Conservation (phyloP, 2,888 invertebrate species). For the Protodeltote pygarga region DNA sequence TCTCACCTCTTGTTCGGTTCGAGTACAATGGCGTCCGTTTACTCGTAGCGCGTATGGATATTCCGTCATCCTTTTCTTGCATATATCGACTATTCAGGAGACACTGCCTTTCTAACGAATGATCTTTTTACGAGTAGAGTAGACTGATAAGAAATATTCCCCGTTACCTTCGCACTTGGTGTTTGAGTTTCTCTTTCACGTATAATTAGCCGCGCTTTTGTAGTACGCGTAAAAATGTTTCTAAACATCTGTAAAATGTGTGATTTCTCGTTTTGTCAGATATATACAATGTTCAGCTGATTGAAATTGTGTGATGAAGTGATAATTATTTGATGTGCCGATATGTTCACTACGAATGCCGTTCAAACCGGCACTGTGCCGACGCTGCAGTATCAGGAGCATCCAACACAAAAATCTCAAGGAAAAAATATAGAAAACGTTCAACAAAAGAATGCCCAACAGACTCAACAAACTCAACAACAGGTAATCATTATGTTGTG, state of each 20-base stretch:
- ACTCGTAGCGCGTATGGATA: constrained; percentile 79
- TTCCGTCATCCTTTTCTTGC: constrained; percentile 87
- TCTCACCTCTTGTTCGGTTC: constrained; percentile 57
- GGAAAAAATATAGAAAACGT: constrained; percentile 88
- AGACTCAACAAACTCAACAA: constrained; percentile 67
- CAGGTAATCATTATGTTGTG: constrained; percentile 35
- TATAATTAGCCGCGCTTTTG: constrained; percentile 81
- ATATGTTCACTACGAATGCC: constrained; percentile 88
- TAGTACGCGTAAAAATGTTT: constrained; percentile 47
- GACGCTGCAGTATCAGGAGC: constrained; percentile 90
- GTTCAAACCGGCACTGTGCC: constrained; percentile 88
- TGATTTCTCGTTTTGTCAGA: constrained; percentile 54
- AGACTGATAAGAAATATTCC: constrained; percentile 84
- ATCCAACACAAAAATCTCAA: constrained; percentile 87
- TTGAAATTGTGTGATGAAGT: constrained; percentile 54
- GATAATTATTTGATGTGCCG: constrained; percentile 53
- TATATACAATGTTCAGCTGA: constrained; percentile 49
- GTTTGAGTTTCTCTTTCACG: constrained; percentile 79
- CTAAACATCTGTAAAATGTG: constrained; percentile 27
- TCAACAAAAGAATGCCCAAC: constrained; percentile 87
- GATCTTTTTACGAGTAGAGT: constrained; percentile 84
- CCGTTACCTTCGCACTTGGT: constrained; percentile 84
- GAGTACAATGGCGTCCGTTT: constrained; percentile 83
- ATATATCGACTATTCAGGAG: constrained; percentile 83
- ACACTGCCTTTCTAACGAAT: constrained; percentile 81